These are phyloP conservation scores for Amitus sp. DNA, from an alignment of 2,888 invertebrate species.

Conservation along the genomic window DNA sequence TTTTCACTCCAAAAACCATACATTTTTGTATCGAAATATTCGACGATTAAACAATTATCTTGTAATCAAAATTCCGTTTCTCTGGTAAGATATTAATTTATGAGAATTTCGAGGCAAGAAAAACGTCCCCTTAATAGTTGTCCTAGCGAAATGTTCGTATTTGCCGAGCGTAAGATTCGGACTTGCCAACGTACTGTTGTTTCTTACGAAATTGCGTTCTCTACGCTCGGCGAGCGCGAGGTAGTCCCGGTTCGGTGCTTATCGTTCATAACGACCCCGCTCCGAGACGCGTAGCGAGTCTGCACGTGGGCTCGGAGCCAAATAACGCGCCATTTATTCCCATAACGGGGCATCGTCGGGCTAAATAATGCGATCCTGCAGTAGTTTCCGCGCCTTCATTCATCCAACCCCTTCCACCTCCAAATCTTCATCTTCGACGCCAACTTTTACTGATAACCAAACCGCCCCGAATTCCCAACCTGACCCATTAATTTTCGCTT, in stretches of 20 bases:
- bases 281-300: conserved; percentile 27
- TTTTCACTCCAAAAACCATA: no score
- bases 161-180: no score
- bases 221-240: conserved; percentile 23
- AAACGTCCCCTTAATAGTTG: no score
- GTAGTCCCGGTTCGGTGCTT: conserved; percentile 27
- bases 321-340: conserved; percentile 19
- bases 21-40: no score
- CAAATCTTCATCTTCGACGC: neutral
- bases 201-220: conserved; percentile 34
- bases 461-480: no score
- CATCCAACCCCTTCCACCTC: conserved; percentile 2
- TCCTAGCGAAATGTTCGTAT: no score
- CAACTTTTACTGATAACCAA: no score
- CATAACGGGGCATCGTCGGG: conserved; percentile 17
- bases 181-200: conserved; percentile 1
- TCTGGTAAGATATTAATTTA: no score
- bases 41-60: no score
- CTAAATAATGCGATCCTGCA: conserved; percentile 13
- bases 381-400: conserved; percentile 1
- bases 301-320: conserved; percentile 12
- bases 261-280: conserved; percentile 19
- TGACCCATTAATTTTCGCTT: no score
- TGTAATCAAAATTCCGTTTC: no score
- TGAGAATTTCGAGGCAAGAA: no score